Conservation (phyloP, 1,140 invertebrate species). For the Streblospio benedicti region DNA sequence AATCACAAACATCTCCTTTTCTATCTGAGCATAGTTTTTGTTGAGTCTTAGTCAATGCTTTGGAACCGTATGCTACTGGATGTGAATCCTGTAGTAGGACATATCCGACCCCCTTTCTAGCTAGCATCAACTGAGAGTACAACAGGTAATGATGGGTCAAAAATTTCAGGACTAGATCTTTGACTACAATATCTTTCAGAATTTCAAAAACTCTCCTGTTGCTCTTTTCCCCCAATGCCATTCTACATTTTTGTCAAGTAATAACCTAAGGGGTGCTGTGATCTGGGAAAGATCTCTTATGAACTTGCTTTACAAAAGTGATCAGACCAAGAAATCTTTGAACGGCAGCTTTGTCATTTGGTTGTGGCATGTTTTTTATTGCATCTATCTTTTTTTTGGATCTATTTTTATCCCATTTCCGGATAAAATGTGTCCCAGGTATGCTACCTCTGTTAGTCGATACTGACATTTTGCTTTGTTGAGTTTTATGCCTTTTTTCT, state of each 20-base stretch:
- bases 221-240: slow-evolving; percentile 1
- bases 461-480: no score
- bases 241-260: slow-evolving; percentile 4
- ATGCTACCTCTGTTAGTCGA: slow-evolving; percentile 1
- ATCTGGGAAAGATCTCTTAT: not conserved
- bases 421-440: not conserved
- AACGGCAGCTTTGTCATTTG: not conserved
- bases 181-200: slow-evolving; percentile 20
- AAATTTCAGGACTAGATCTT: slow-evolving; percentile 25
- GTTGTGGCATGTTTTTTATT: slow-evolving; percentile 1
- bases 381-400: slow-evolving; percentile 7
- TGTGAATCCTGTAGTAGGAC: slow-evolving; percentile 45
- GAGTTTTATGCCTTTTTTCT: no score
- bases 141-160: slow-evolving; percentile 20
- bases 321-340: slow-evolving; percentile 1
- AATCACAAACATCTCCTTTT: slow-evolving; percentile 49
- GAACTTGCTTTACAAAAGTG: not conserved
- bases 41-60: slow-evolving; percentile 41
- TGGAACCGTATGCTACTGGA: slow-evolving; percentile 46
- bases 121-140: slow-evolving; percentile 27
- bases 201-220: slow-evolving; percentile 17
- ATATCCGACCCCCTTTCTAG: slow-evolving; percentile 39
- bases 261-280: slow-evolving; percentile 3
- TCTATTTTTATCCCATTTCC: slow-evolving; percentile 2
- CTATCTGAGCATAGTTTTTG: slow-evolving; percentile 48